Evolutionary conservation across 2,113 vertebrate species (phyloP), one percentile per base, ranked within the genome.

Genomic region (Fregata magnificens): DNA sequence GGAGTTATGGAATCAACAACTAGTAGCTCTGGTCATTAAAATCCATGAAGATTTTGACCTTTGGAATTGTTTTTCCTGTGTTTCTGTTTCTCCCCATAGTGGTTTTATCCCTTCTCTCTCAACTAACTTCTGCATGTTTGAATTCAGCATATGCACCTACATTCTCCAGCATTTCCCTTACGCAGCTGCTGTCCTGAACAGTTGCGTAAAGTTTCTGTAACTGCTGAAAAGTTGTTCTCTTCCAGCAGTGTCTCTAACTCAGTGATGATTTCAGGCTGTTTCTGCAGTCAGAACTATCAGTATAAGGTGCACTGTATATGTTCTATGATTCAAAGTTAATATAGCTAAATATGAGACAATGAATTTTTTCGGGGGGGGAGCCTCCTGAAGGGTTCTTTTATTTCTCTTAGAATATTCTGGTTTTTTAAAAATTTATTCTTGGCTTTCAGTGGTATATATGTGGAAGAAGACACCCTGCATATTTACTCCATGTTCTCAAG

Each of bases 341-440:
- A 88, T 5, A 65, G 66, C 31, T 58, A 92, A 94, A 87, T 69
- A 65, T 22, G 50, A 92, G 62, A 63, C 26, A 71, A 71, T 19
- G 2, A 25, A 3, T 25, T 34, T 66, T 56, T 29, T 11, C 7
- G 45, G 18, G 3, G 12, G 1, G 32, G 15, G 3, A 25, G 16
- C 3, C 12, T 90, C 24, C 25, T 65, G 67, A 69, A 84, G 20
- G 7, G 7, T 81, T 86, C 26, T 49, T 84, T 86, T 15, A 49
- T 87, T 87, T 93, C 25, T 79, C 32, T 82, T 38, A 79, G 21
- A 16, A 66, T 59, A 63, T 72, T 69, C 21, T 34, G 17, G 3
- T 61, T 80, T 12, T 2, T 28, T 8, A 8, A 50, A 50, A 74
- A 72, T 0, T 17, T 26, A 44, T 70, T 71, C 42, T 63, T 88